Base-by-base conservation (phyloP, 1,140 invertebrate genomes). In the Halesus radiatus region DNA sequence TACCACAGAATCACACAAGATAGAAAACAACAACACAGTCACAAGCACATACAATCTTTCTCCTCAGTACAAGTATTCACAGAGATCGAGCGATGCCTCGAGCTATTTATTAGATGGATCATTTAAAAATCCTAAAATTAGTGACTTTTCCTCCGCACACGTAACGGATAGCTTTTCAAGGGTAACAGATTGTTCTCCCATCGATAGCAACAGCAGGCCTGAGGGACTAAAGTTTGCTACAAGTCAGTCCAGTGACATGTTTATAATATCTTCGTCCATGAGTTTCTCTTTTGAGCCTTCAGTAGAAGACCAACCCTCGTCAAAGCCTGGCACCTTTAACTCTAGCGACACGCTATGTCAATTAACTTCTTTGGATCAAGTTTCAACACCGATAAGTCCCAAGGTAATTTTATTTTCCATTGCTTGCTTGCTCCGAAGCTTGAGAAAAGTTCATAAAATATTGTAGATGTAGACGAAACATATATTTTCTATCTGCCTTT, bases 341-440 rank as follows among this genome's bases (percentile, higher is more conserved):
- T 89, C 89, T 56, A 89, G 88, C 84, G 88, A 89, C 86, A 90
- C 89, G 10, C 85, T 90, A 76, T 90, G 89, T 86, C 89, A 90
- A 87, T 88, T 90, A 60, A 88, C 88, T 26, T 90, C 89, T 16
- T 83, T 90, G 76, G 89, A 90, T 83, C 89, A 90, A 84, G 85
- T 90, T 56, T 90, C 89, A 50, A 90, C 89, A 23, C 89, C 89
- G 7, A 89, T 90, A 84, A 89, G 88, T n/a, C 89, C 89, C 18
- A 90, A 89, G 85, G 85, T 88, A 84, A 89, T 87, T 86, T 77
- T 72, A 52, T 53, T 22, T 72, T 22, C 58, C 58, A 60, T 45
- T 45, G 37, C 10, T 45, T 13, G 37, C 37, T 45, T 45, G 37
- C 13, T 45, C 37, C 37, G 13, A 45, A 45, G 37, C 37, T 45